Conservation (phyloP, 2,888 invertebrate genomes). For the Sisyra nigra region DNA sequence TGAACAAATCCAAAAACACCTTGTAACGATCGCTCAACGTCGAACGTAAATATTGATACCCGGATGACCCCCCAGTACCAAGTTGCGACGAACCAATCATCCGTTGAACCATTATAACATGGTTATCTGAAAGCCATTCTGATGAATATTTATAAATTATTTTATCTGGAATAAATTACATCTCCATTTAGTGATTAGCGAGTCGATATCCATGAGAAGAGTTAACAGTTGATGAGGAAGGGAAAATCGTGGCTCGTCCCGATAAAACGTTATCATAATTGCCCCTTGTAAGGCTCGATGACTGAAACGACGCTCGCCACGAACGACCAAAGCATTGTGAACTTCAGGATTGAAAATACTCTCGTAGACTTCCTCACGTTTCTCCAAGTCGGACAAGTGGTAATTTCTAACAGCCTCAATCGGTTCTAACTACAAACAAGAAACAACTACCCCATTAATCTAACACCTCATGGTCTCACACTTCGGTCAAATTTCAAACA, state of each 20-base stretch:
- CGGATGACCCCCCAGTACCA: slow-evolving; percentile 96
- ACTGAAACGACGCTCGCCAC: slow-evolving; percentile 79
- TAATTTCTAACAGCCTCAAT: slow-evolving; percentile 46
- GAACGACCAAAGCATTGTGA: slow-evolving; percentile 66
- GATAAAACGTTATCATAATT: slow-evolving; percentile 92
- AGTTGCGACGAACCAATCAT: slow-evolving; percentile 95
- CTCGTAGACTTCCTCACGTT: slow-evolving; percentile 69
- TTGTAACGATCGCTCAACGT: slow-evolving; percentile 98
- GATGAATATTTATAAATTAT: slow-evolving; percentile 5
- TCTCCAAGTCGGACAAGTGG: slow-evolving; percentile 56
- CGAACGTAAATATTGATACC: slow-evolving; percentile 92
- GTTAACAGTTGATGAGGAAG: slow-evolving; percentile 93
- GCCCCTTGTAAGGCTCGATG: slow-evolving; percentile 92
- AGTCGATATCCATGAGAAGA: slow-evolving; percentile 94
- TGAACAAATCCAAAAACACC: slow-evolving; percentile 94
- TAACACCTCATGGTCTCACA: too few species aligned
- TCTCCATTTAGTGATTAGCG: slow-evolving; percentile 96
- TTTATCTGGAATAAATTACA: slow-evolving; percentile 39
- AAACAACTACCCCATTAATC: too few species aligned
- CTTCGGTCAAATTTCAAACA: too few species aligned
- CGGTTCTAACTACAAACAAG: slow-evolving; percentile 32
- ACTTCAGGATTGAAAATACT: slow-evolving; percentile 75
- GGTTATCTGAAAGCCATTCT: slow-evolving; percentile 60
- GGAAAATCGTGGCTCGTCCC: slow-evolving; percentile 94
- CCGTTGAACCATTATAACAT: slow-evolving; percentile 94